Evolutionary conservation across 2,888 invertebrate genomes (phyloP).

Genomic region (Odontocolon sp.): DNA sequence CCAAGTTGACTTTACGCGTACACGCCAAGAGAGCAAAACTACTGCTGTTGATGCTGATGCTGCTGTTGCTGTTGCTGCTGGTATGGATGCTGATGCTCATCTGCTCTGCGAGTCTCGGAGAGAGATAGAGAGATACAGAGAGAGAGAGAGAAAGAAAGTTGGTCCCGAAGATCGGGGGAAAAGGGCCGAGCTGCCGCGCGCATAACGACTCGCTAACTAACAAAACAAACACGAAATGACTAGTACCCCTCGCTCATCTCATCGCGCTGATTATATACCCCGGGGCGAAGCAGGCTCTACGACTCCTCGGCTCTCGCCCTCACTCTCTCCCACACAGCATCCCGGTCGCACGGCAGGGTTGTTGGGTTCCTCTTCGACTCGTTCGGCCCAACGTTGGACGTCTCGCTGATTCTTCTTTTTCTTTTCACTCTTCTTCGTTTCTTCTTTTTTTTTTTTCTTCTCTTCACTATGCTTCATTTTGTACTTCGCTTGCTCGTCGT

Average conservation of each 20-base stretch:
- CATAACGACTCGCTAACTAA: constrained; percentile 77
- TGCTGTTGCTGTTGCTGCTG: no score
- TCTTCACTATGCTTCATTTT: constrained; percentile 20
- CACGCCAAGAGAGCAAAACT: background rate
- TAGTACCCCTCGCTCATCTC: constrained; percentile 69
- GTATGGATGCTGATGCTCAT: constrained; percentile 19
- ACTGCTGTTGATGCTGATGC: no score
- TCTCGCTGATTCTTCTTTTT: constrained; percentile 22
- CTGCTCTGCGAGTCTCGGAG: background rate
- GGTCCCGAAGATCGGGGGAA: background rate
- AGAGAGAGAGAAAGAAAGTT: constrained; percentile 40
- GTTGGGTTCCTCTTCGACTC: constrained; percentile 33
- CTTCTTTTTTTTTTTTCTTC: background rate
- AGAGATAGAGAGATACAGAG: constrained; percentile 56
- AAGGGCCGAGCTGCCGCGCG: constrained; percentile 53
- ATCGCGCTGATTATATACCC: constrained; percentile 78
- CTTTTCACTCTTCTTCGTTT: background rate
- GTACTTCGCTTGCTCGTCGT: constrained; percentile 6
- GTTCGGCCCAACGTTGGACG: constrained; percentile 3
- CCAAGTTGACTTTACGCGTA: constrained; percentile 23
- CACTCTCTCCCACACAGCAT: constrained; percentile 28
- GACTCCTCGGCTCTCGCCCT: constrained; percentile 52
- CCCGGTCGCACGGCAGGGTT: constrained; percentile 22
- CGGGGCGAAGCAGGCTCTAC: constrained; percentile 69
- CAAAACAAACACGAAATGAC: constrained; percentile 76